A percentile compares a stretch with the other conserved stretches of the same genome.
phyloP scores from a whole-genome alignment of 2,888 invertebrate species.

The Caenorhabditis sulstoni region DNA sequence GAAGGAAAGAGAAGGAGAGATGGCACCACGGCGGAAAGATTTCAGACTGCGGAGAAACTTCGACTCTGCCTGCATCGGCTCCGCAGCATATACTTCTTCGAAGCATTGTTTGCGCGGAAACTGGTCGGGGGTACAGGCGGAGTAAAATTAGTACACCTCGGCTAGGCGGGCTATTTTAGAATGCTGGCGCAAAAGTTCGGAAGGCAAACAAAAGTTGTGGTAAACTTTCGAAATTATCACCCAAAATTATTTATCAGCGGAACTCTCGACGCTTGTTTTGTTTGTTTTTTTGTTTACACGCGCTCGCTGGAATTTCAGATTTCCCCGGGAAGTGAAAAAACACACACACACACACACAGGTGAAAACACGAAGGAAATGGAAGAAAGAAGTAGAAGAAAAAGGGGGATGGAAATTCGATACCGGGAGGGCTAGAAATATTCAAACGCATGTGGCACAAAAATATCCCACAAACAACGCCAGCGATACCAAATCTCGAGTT shows the following conservation, averaged over 20 bases:
- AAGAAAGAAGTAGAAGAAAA: neutral
- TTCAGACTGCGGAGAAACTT: neutral
- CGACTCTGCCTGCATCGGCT: no score
- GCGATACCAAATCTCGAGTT: constrained; percentile 14
- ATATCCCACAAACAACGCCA: neutral
- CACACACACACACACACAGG: no score
- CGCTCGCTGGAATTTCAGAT: no score
- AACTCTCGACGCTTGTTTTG: neutral
- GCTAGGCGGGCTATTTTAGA: constrained; percentile 7
- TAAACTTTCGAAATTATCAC: constrained; percentile 16
- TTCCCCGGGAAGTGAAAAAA: neutral
- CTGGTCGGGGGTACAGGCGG: constrained; percentile 4
- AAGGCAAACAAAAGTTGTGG: neutral
- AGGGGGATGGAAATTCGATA: neutral
- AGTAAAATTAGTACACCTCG: constrained; percentile 6
- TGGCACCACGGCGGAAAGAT: neutral
- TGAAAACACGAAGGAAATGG: constrained; percentile 4
- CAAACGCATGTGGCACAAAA: neutral
- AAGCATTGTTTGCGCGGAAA: constrained; percentile 10
- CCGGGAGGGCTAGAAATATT: neutral
- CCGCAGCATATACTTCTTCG: neutral
- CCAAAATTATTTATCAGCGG: no score
- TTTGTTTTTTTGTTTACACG: neutral
- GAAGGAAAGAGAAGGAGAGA: neutral
- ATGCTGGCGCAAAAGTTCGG: neutral